A percentile compares a stretch with the other conserved stretches of the same genome.
These are phyloP conservation scores for Andrena cerasifolii DNA, from an alignment of 1,140 invertebrate species.

Conservation along the genomic window DNA sequence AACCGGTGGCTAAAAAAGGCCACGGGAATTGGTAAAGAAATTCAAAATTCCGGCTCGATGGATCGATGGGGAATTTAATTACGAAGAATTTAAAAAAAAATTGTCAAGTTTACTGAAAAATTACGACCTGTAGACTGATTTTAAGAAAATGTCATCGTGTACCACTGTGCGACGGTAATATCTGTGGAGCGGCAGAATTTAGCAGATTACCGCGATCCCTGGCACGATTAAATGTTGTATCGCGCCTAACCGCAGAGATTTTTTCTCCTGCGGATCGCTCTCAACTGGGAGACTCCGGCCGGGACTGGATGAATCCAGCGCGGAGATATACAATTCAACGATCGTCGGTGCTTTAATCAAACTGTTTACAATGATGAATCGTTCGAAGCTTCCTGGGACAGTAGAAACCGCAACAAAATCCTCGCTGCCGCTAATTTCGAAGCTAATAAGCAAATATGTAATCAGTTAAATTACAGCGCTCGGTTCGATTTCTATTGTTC, in stretches of 20 bases:
- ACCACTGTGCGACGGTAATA: too few species aligned
- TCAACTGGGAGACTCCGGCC: not conserved
- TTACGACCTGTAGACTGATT: too few species aligned
- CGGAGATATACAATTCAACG: not conserved
- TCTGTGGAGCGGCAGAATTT: conserved; percentile 24
- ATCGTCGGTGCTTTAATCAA: not conserved
- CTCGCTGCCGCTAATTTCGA: not conserved
- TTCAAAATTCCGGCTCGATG: too few species aligned
- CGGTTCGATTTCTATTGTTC: not conserved
- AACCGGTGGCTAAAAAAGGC: too few species aligned
- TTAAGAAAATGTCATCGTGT: too few species aligned
- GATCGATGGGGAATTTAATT: too few species aligned
- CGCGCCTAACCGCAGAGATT: conserved; percentile 18
- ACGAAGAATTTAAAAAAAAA: too few species aligned
- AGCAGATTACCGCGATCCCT: conserved; percentile 29
- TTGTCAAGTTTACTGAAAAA: too few species aligned
- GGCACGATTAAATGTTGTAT: conserved; percentile 26
- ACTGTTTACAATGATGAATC: not conserved
- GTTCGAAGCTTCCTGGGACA: not conserved
- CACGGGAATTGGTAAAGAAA: too few species aligned
- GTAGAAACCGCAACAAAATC: not conserved
- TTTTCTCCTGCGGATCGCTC: conserved; percentile 9
- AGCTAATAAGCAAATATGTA: not conserved
- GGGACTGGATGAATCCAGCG: not conserved
- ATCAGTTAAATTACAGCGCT: not conserved